A percentile compares a stretch with the other conserved stretches of the same genome.
phyloP scores from a whole-genome alignment of 2,113 vertebrate species.

The Chlorodrepanis virens region DNA sequence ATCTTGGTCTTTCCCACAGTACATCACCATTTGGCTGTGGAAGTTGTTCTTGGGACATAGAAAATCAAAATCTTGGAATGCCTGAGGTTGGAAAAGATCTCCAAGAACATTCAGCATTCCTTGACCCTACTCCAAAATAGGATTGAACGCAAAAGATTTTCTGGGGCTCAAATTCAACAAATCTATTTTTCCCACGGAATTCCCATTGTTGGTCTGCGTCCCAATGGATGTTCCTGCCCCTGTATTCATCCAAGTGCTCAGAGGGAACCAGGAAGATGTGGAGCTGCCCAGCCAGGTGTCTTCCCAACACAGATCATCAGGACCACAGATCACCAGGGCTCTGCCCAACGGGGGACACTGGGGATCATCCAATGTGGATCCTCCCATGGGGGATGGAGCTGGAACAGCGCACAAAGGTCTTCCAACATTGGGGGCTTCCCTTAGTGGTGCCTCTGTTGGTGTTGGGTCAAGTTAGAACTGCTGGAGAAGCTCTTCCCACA shows the following conservation, averaged over 20 bases:
- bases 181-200: not conserved
- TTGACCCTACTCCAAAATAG: too few species aligned
- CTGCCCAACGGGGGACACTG: not conserved
- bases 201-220: accelerated
- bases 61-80: not conserved
- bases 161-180: not conserved
- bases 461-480: not conserved
- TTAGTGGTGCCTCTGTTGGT: not conserved
- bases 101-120: too few species aligned
- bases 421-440: not conserved
- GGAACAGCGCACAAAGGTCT: not conserved
- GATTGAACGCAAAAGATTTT: not conserved
- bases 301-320: not conserved
- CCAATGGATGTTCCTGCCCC: not conserved
- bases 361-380: not conserved
- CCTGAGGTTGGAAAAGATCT: not conserved
- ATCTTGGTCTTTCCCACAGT: not conserved
- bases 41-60: accelerated
- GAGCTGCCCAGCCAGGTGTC: not conserved
- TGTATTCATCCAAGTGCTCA: too few species aligned
- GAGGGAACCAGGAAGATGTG: not conserved
- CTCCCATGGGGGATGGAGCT: not conserved
- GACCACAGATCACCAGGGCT: not conserved
- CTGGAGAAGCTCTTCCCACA: too few species aligned
- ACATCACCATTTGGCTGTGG: not conserved